These are phyloP conservation scores for Condylura cristata DNA, from an alignment of 2,113 vertebrate species.

Conservation along the genomic window DNA sequence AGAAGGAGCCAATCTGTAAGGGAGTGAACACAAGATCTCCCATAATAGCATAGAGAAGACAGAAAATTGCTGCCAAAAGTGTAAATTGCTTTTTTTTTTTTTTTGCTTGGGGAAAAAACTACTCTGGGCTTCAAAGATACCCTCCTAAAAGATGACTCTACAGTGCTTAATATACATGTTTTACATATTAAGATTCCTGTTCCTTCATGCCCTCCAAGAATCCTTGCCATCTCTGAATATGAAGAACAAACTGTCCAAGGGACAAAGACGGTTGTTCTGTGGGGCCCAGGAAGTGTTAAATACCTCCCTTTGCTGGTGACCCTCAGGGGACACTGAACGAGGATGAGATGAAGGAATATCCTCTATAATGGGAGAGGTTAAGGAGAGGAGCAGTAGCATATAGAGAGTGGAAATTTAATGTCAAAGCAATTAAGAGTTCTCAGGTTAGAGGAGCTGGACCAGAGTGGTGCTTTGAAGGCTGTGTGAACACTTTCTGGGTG, in stretches of 20 bases:
- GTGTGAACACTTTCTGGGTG: background rate
- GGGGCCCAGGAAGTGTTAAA: background rate
- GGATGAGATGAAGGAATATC: conserved; percentile 22
- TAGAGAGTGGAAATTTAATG: background rate
- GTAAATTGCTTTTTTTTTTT: conserved; percentile 67
- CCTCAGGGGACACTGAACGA: background rate
- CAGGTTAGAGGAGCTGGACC: background rate
- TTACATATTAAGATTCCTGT: background rate
- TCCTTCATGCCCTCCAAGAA: background rate
- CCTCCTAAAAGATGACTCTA: conserved; percentile 58
- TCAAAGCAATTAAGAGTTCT: background rate
- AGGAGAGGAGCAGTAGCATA: background rate
- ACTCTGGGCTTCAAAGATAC: conserved; percentile 63
- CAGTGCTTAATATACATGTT: conserved; percentile 60
- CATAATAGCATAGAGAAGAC: conserved; percentile 61
- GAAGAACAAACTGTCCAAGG: conserved; percentile 42
- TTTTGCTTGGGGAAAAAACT: background rate
- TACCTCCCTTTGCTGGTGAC: background rate
- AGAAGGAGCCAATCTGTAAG: conserved; percentile 62
- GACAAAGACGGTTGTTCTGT: conserved; percentile 55
- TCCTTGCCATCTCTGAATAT: background rate
- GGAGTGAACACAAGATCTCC: conserved; percentile 68
- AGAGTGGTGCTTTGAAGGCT: background rate
- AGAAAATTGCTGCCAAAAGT: conserved; percentile 72
- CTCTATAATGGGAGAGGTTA: background rate